phyloP scores from a whole-genome alignment of 1,140 invertebrate genomes.

The Ooceraea biroi region DNA sequence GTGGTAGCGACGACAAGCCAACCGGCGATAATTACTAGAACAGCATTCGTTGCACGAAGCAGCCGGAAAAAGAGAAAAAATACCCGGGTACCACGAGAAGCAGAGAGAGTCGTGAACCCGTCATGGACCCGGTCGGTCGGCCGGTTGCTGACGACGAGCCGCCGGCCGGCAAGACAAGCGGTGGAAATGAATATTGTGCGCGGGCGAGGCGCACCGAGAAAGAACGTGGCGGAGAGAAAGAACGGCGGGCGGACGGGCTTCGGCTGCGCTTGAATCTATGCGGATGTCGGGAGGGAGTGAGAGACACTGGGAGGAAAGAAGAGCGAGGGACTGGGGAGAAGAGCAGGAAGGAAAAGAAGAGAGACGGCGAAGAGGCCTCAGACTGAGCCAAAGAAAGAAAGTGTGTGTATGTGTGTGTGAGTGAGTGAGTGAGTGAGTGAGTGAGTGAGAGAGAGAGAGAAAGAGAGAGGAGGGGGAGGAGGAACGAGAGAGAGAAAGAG shows the following conservation, averaged over 20 bases:
- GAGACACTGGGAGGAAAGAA: slow-evolving; percentile 25
- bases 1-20: slow-evolving; percentile 65
- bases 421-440: not conserved
- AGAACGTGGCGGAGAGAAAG: slow-evolving; percentile 63
- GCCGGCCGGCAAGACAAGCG: slow-evolving; percentile 66
- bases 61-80: slow-evolving; percentile 48
- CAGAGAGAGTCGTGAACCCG: slow-evolving; percentile 21
- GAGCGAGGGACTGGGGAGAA: not conserved
- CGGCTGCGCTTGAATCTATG: slow-evolving; percentile 71
- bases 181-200: slow-evolving; percentile 75
- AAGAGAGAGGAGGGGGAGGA: slow-evolving; percentile 28
- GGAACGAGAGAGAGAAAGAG: slow-evolving; percentile 33
- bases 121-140: not conserved
- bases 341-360: not conserved
- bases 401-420: not conserved
- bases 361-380: slow-evolving; percentile 19
- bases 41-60: slow-evolving; percentile 68
- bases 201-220: slow-evolving; percentile 68
- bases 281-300: slow-evolving; percentile 67
- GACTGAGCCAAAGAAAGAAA: too few species aligned
- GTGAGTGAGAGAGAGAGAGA: slow-evolving; percentile 21
- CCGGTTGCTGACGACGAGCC: slow-evolving; percentile 43
- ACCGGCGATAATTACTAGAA: slow-evolving; percentile 68
- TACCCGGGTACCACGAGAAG: not conserved
- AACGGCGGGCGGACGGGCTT: slow-evolving; percentile 54